Evolutionary conservation across 2,888 invertebrate species (phyloP).

Genomic region (Catotricha subobsoleta): DNA sequence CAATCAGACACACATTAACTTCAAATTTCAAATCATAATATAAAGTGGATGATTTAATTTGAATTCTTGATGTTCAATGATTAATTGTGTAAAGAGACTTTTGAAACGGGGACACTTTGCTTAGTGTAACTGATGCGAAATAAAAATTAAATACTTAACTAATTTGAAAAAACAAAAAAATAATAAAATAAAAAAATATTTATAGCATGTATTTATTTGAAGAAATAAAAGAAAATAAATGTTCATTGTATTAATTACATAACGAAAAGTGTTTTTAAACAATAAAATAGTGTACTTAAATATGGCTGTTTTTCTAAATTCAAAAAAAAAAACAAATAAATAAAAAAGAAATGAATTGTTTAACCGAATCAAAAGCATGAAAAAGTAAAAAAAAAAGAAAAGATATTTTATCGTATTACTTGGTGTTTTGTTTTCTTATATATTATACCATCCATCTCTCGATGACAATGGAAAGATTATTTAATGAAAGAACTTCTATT

Average conservation of each 20-base stretch:
- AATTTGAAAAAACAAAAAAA: not conserved
- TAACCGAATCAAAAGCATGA: not conserved
- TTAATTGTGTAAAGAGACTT: too few species aligned
- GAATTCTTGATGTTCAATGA: too few species aligned
- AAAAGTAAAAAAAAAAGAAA: not conserved
- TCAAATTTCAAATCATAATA: too few species aligned
- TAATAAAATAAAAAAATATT: not conserved
- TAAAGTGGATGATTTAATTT: too few species aligned
- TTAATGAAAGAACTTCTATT: too few species aligned
- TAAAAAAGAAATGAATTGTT: not conserved
- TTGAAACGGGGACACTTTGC: too few species aligned
- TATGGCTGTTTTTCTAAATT: constrained; percentile 12
- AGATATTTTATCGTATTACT: not conserved
- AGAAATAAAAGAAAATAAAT: not conserved
- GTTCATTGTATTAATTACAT: not conserved
- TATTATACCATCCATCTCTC: too few species aligned
- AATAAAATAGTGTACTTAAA: constrained; percentile 12
- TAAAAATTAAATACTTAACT: too few species aligned
- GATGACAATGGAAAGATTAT: too few species aligned
- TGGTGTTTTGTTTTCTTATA: not conserved
- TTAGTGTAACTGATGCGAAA: too few species aligned
- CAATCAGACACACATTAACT: too few species aligned
- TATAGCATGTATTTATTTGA: not conserved
- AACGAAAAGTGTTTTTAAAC: not conserved
- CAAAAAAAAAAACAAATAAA: not conserved